phyloP scores from a whole-genome alignment of 1,140 invertebrate species.

The Euwallacea fornicatus region DNA sequence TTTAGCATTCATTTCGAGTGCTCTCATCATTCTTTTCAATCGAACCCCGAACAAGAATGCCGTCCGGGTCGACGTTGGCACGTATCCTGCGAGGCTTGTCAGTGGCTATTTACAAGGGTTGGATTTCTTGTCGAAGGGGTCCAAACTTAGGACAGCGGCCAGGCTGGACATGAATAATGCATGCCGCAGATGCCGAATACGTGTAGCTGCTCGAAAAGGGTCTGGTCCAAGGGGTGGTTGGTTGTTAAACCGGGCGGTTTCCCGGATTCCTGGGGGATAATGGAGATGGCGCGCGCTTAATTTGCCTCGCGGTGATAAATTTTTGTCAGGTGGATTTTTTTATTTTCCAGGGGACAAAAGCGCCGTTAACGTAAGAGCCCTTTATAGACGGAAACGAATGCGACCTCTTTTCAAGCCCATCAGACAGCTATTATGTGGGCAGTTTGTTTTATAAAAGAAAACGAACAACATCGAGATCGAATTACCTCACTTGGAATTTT shows the following conservation, averaged over 20 bases:
- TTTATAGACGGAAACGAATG: constrained; percentile 18
- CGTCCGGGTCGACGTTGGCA: constrained; percentile 2
- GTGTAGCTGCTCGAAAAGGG: constrained; percentile 45
- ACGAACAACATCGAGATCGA: constrained; percentile 31
- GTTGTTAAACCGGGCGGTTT: constrained; percentile 16
- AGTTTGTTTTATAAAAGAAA: constrained; percentile 38
- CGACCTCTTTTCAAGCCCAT: constrained; percentile 11
- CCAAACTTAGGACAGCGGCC: constrained; percentile 49
- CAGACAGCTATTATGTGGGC: constrained; percentile 38
- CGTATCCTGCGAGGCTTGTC: constrained; percentile 33
- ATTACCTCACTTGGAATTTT: constrained; percentile 37
- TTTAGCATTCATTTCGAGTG: constrained; percentile 2
- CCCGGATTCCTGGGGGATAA: constrained; percentile 16
- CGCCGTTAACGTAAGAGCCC: constrained; percentile 4
- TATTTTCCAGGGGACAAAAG: not conserved
- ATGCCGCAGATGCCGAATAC: constrained; percentile 54
- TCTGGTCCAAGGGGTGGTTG: constrained; percentile 35
- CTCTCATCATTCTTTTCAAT: not conserved
- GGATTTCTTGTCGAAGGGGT: constrained; percentile 48
- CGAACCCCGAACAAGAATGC: constrained; percentile 11
- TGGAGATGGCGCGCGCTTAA: constrained; percentile 12
- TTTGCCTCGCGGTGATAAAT: constrained; percentile 6
- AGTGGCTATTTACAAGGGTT: constrained; percentile 47
- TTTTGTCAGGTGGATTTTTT: not conserved
- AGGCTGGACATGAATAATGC: constrained; percentile 53